Conservation (phyloP, 2,888 invertebrate genomes). For the Aporophyla nigra region DNA sequence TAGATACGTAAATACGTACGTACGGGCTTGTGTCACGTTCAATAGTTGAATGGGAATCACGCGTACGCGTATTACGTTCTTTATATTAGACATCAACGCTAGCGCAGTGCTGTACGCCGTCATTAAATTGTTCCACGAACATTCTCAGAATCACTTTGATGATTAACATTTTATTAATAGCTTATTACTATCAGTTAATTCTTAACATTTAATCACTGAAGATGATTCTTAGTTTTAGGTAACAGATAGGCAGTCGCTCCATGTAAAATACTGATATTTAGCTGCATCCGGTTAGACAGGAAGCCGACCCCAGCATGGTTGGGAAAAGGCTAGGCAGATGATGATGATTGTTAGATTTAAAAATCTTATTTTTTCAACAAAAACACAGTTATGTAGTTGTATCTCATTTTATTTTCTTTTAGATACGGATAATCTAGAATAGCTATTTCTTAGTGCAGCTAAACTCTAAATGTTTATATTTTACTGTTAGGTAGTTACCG, state of each 20-base stretch:
- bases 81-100: constrained; percentile 72
- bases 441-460: constrained; percentile 44
- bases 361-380: neutral
- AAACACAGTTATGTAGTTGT: constrained; percentile 15
- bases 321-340: no score
- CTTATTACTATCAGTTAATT: neutral
- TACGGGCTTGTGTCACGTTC: constrained; percentile 49
- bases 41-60: constrained; percentile 55
- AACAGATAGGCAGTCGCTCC: no score
- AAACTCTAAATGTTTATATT: constrained; percentile 56
- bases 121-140: constrained; percentile 25
- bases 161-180: constrained; percentile 33
- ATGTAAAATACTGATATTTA: no score
- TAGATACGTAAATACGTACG: constrained; percentile 22
- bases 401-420: constrained; percentile 35
- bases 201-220: neutral
- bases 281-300: no score
- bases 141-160: constrained; percentile 21
- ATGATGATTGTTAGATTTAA: neutral
- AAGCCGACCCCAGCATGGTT: no score
- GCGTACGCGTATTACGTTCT: constrained; percentile 63
- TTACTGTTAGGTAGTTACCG: constrained; percentile 59
- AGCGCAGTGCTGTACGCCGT: constrained; percentile 37
- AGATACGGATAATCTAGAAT: constrained; percentile 43
- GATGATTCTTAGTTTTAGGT: neutral